A percentile compares a stretch with the other conserved stretches of the same genome.
Conservation (phyloP, 2,888 invertebrate genomes). For the Agriopis leucophaearia region DNA sequence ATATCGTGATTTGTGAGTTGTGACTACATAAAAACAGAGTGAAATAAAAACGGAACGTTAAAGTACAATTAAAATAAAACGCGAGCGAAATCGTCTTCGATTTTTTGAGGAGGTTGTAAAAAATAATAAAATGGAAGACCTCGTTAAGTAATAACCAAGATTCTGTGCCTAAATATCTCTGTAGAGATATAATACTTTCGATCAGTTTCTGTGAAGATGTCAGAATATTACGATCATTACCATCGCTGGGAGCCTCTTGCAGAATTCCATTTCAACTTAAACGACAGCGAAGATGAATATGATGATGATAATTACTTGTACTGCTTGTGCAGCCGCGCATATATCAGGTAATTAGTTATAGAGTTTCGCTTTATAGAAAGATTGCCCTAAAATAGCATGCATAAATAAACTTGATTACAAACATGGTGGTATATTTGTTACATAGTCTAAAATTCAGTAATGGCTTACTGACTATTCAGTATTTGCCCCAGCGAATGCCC, state of each 20-base stretch:
- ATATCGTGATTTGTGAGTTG: too few relatives aligned
- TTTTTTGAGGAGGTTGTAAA: slow-evolving; percentile 37
- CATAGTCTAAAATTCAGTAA: too few relatives aligned
- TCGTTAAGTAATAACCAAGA: slow-evolving; percentile 7
- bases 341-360: slow-evolving; percentile 84
- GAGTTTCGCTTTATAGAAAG: not conserved
- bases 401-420: not conserved
- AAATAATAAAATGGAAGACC: slow-evolving; percentile 26
- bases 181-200: slow-evolving; percentile 6
- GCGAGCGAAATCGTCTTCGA: slow-evolving; percentile 36
- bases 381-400: too few relatives aligned
- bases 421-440: not conserved
- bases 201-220: slow-evolving; percentile 64
- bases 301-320: slow-evolving; percentile 86
- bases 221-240: slow-evolving; percentile 75
- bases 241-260: slow-evolving; percentile 90
- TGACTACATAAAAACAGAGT: too few relatives aligned
- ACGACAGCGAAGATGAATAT: slow-evolving; percentile 69
- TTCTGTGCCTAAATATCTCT: not conserved
- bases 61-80: slow-evolving; percentile 7
- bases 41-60: slow-evolving; percentile 8
- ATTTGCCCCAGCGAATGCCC: too few relatives aligned
- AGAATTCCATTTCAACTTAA: slow-evolving; percentile 85
- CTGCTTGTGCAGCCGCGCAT: slow-evolving; percentile 90
- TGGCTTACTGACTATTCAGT: not conserved